These are phyloP conservation scores for Crossocerus cetratus DNA, from an alignment of 2,888 invertebrate genomes.

Conservation along the genomic window DNA sequence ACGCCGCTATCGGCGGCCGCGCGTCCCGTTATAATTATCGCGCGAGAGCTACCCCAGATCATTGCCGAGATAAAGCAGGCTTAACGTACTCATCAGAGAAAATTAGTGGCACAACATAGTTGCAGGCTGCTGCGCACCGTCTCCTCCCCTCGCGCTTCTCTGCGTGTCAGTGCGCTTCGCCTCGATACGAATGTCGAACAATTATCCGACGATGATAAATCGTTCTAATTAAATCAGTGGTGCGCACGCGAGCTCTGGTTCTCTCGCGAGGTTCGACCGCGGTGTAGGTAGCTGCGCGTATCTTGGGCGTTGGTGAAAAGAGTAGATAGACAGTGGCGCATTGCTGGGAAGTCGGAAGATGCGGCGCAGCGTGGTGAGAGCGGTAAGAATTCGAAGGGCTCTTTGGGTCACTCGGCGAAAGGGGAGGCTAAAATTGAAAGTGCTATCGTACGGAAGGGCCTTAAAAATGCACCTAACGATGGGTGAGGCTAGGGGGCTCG, in stretches of 20 bases:
- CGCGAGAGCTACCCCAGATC: constrained; percentile 32
- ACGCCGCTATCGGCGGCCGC: constrained; percentile 22
- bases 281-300: too few relatives aligned
- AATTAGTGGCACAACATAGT: constrained; percentile 39
- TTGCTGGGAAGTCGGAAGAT: not conserved
- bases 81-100: constrained; percentile 46
- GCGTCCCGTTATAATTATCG: constrained; percentile 38
- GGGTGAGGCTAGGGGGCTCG: constrained; percentile 44
- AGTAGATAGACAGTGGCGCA: not conserved
- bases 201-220: constrained; percentile 36
- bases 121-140: constrained; percentile 6
- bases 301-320: not conserved
- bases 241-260: too few relatives aligned
- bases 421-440: constrained; percentile 47
- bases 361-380: not conserved
- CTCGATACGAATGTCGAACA: constrained; percentile 13
- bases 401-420: constrained; percentile 37
- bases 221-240: constrained; percentile 48
- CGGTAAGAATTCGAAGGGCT: constrained; percentile 13
- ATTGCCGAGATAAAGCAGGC: constrained; percentile 27
- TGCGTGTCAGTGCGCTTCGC: constrained; percentile 3
- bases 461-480: constrained; percentile 40
- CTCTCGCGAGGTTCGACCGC: too few relatives aligned
- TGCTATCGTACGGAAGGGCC: constrained; percentile 28
- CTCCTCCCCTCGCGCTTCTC: too few relatives aligned